Evolutionary conservation across 1,140 invertebrate species (phyloP).

Genomic region (Drosophila yakuba): DNA sequence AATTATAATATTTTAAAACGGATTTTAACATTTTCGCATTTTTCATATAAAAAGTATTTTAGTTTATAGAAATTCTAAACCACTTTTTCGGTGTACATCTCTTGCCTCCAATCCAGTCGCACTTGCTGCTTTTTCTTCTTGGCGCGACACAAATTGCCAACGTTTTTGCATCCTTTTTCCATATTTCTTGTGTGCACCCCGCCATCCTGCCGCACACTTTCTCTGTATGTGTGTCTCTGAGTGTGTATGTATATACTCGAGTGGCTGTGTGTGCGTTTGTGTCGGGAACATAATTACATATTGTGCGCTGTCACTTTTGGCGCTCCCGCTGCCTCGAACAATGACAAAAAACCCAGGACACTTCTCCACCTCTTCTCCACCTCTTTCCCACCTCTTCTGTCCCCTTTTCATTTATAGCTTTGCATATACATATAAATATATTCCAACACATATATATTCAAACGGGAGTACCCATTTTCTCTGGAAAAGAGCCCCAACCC

Average conservation of each 20-base stretch:
- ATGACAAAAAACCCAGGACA: slow-evolving; percentile 58
- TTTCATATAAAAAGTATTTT: too few relatives aligned
- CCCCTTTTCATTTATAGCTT: slow-evolving; percentile 59
- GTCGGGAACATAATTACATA: slow-evolving; percentile 78
- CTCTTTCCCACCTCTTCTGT: slow-evolving; percentile 34
- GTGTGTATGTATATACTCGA: slow-evolving; percentile 13
- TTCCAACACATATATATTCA: slow-evolving; percentile 1
- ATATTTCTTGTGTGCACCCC: slow-evolving; percentile 62
- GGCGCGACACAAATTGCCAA: slow-evolving; percentile 81
- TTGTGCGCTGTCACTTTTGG: slow-evolving; percentile 82
- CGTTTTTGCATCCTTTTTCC: slow-evolving; percentile 80
- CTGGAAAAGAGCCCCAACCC: background rate
- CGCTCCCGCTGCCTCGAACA: slow-evolving; percentile 55
- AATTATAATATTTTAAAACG: background rate
- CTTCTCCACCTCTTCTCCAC: slow-evolving; percentile 25
- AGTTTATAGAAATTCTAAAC: too few relatives aligned
- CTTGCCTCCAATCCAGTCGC: background rate
- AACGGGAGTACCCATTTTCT: slow-evolving; percentile 4
- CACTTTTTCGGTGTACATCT: background rate
- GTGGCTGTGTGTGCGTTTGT: slow-evolving; percentile 43
- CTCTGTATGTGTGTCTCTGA: slow-evolving; percentile 3
- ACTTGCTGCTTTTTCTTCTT: slow-evolving; percentile 48
- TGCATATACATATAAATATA: slow-evolving; percentile 8
- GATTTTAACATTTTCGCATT: too few relatives aligned
- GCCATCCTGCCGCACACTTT: background rate